Conservation (phyloP, 1,140 invertebrate genomes). For the Drosophila azteca region DNA sequence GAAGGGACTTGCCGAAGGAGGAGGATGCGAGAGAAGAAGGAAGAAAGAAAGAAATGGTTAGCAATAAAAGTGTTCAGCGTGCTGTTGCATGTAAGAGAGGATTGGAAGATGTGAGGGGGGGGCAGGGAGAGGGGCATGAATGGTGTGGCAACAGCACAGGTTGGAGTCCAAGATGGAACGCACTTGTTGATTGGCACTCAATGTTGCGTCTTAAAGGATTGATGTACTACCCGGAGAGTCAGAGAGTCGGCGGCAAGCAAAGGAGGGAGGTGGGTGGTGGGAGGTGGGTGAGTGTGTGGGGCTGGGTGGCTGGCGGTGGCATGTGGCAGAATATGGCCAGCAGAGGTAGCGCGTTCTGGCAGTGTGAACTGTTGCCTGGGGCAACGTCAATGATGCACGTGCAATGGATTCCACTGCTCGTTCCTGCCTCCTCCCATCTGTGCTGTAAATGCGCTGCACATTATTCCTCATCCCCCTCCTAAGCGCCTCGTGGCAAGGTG, state of each 20-base stretch:
- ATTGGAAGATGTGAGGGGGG: not conserved
- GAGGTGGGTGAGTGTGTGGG: not conserved
- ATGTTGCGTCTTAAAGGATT: slow-evolving; percentile 81
- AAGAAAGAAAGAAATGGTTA: slow-evolving; percentile 67
- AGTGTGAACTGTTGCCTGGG: slow-evolving; percentile 39
- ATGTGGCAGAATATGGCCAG: not conserved
- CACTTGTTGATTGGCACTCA: slow-evolving; percentile 81
- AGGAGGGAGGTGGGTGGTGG: not conserved
- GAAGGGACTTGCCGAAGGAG: slow-evolving; percentile 18
- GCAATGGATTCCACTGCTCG: slow-evolving; percentile 17
- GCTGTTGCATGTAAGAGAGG: slow-evolving; percentile 58
- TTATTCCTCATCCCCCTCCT: slow-evolving; percentile 14
- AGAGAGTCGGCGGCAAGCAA: not conserved
- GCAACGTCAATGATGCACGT: slow-evolving; percentile 69
- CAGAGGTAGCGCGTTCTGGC: not conserved
- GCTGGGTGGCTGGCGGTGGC: not conserved
- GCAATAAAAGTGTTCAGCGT: slow-evolving; percentile 80
- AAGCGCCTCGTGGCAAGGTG: not conserved
- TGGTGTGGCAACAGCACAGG: slow-evolving; percentile 8
- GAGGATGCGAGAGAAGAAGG: not conserved
- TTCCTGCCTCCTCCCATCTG: not conserved
- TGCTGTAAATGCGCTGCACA: slow-evolving; percentile 56
- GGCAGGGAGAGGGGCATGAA: too few species aligned
- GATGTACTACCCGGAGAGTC: slow-evolving; percentile 54
- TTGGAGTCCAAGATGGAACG: slow-evolving; percentile 68